Evolutionary conservation across 2,113 vertebrate species (phyloP).

Genomic region (Epinephelus moara): DNA sequence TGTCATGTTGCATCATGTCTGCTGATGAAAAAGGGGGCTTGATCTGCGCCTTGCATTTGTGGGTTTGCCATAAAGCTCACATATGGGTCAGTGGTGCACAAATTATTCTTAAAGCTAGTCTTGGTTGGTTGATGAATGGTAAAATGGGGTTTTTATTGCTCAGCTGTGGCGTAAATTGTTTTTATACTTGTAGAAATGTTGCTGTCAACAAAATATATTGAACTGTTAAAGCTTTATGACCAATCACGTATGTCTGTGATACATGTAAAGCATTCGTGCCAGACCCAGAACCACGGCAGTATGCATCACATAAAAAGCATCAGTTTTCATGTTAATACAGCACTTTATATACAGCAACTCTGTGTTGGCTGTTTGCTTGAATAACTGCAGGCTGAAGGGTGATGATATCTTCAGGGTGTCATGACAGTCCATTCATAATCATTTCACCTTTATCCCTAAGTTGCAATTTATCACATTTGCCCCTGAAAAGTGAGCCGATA

Average conservation of each 20-base stretch:
- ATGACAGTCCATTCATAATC: slow-evolving; percentile 53
- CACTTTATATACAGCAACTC: not conserved
- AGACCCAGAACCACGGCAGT: not conserved
- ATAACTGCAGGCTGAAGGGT: slow-evolving; percentile 1
- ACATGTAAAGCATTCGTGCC: not conserved
- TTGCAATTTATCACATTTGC: slow-evolving; percentile 54
- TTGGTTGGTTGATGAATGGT: not conserved
- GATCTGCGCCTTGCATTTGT: slow-evolving; percentile 43
- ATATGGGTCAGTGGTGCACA: slow-evolving; percentile 35
- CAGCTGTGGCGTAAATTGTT: not conserved
- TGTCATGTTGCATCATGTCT: slow-evolving; percentile 62
- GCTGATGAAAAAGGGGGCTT: slow-evolving; percentile 26
- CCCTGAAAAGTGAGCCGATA: slow-evolving; percentile 31
- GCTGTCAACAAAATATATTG: slow-evolving; percentile 20
- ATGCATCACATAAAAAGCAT: slow-evolving; percentile 12
- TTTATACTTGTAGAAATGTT: slow-evolving; percentile 8
- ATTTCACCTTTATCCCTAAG: slow-evolving; percentile 36
- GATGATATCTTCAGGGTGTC: slow-evolving; percentile 38
- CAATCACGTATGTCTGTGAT: not conserved
- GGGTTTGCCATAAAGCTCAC: slow-evolving; percentile 34
- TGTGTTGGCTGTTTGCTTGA: not conserved
- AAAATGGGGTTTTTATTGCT: slow-evolving; percentile 23
- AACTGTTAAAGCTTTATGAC: slow-evolving; percentile 10
- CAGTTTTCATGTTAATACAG: slow-evolving; percentile 7
- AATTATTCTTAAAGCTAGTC: slow-evolving; percentile 25